Evolutionary conservation across 1,140 invertebrate species (phyloP), one percentile per base, ranked within the genome.

Genomic region (Nasonia giraulti): DNA sequence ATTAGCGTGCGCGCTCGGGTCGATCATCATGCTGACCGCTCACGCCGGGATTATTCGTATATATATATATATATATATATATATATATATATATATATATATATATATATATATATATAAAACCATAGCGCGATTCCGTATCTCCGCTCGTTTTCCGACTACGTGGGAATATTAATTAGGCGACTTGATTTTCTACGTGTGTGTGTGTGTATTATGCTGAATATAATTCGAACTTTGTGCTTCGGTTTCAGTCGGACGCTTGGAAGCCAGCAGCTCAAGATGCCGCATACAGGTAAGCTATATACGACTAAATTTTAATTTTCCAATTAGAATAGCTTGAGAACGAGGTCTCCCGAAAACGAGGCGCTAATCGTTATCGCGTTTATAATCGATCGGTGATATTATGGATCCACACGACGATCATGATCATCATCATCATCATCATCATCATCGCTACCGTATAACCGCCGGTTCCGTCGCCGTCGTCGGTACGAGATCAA

Each of bases 251-350:
- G 88, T 84, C 80, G 86, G 79, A 84, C 75, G 17, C 55, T 82
- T 83, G 33, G 37, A 55, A 77, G 85, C 83, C 55, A 73, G 80
- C 76, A 1, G 27, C 50, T 75, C 87, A 87, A 88, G 84, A 91
- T 91, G 91, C 91, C 91, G 83, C 91, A 91, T 78, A 91, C 91
- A 87, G 91, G 91, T 91, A 86, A 91, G 90, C 85, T 17, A 40
- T 11, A 44, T 44, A 44, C 40, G 8, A 44, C 40, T 10, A 27
- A 27, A 27, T 27, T 27, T 27, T 27, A 27, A 27, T 27, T 27
- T 27, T 27, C 8, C 40, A 44, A 69, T 69, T n/a, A 69, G 8
- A 50, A 69, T 31, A 31, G 40, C 40, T 8, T 44, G 40, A 8
- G 14, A 71, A 71, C 10, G 40, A 44, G 7, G 40, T 44, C 40